Evolutionary conservation across 2,888 invertebrate genomes (phyloP).

Genomic region (Apeira syringaria): DNA sequence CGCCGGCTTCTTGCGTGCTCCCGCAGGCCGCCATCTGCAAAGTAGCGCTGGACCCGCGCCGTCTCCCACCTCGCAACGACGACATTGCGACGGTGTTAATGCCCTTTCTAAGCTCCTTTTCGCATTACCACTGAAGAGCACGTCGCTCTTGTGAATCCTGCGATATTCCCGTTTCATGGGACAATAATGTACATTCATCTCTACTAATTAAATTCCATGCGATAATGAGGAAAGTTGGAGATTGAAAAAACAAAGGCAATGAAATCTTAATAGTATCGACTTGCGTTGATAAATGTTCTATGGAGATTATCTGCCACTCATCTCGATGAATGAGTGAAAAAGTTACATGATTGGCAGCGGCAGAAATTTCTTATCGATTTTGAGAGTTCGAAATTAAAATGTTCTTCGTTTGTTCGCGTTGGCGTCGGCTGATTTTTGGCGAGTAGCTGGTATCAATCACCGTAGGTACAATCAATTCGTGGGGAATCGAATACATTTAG

Average conservation of each 20-base stretch:
- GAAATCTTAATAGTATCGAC: constrained; percentile 13
- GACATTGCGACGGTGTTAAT: constrained; percentile 55
- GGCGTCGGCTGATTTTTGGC: constrained; percentile 26
- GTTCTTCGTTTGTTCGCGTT: constrained; percentile 14
- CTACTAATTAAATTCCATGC: constrained; percentile 21
- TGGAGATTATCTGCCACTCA: constrained; percentile 3
- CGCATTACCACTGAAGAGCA: constrained; percentile 19
- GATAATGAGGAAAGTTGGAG: constrained; percentile 13
- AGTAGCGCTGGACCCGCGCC: constrained; percentile 40
- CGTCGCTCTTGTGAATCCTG: constrained; percentile 13
- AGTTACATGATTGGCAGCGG: constrained; percentile 13
- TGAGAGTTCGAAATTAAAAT: constrained; percentile 24
- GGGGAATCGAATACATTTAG: constrained; percentile 25
- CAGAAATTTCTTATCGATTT: constrained; percentile 22
- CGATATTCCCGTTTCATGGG: constrained; percentile 8
- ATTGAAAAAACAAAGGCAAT: constrained; percentile 12
- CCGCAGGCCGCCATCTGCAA: constrained; percentile 74
- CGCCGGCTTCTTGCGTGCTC: constrained; percentile 68
- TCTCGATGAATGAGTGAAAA: constrained; percentile 7
- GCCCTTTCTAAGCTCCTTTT: constrained; percentile 42
- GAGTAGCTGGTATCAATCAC: constrained; percentile 44
- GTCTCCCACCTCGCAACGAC: constrained; percentile 32
- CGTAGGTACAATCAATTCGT: constrained; percentile 35
- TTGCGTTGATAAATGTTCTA: constrained; percentile 3
- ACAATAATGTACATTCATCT: constrained; percentile 17